These are phyloP conservation scores for Pyrochroa serraticornis DNA, from an alignment of 2,888 invertebrate genomes.

Conservation along the genomic window DNA sequence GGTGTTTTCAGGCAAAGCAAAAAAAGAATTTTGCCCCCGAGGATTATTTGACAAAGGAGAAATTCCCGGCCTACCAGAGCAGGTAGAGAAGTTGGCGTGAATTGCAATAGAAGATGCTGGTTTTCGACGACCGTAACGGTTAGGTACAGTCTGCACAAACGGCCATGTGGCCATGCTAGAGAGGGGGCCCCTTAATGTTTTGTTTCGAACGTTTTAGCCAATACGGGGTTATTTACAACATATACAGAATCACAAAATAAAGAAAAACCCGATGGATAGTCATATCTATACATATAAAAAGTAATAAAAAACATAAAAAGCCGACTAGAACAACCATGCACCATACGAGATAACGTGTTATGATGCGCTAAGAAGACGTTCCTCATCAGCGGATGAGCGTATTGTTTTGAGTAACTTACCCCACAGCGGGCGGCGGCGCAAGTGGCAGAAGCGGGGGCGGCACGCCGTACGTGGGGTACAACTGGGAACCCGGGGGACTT, in stretches of 20 bases:
- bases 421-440: slow-evolving; percentile 41
- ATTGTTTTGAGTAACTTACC: slow-evolving; percentile 47
- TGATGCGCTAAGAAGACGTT: not conserved
- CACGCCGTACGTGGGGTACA: slow-evolving; percentile 74
- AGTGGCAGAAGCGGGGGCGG: slow-evolving; percentile 67
- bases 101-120: slow-evolving; percentile 26
- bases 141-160: slow-evolving; percentile 45
- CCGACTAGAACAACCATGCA: slow-evolving; percentile 7
- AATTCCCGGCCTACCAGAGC: not conserved
- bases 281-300: slow-evolving; percentile 19
- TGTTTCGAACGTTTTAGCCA: slow-evolving; percentile 18
- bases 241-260: slow-evolving; percentile 14
- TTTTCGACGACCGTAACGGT: slow-evolving; percentile 26
- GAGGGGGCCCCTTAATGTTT: not conserved
- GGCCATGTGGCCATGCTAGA: slow-evolving; percentile 21
- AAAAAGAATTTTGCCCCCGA: too few relatives aligned
- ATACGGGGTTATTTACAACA: too few relatives aligned
- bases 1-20: too few relatives aligned
- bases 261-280: slow-evolving; percentile 29
- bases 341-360: not conserved
- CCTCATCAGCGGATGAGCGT: not conserved
- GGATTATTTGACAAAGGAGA: too few relatives aligned
- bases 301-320: not conserved
- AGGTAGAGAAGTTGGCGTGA: not conserved
- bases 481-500: slow-evolving; percentile 68